Evolutionary conservation across 1,140 invertebrate species (phyloP), one percentile per base, ranked within the genome.

Genomic region (Pseudachorutes palmiensis): DNA sequence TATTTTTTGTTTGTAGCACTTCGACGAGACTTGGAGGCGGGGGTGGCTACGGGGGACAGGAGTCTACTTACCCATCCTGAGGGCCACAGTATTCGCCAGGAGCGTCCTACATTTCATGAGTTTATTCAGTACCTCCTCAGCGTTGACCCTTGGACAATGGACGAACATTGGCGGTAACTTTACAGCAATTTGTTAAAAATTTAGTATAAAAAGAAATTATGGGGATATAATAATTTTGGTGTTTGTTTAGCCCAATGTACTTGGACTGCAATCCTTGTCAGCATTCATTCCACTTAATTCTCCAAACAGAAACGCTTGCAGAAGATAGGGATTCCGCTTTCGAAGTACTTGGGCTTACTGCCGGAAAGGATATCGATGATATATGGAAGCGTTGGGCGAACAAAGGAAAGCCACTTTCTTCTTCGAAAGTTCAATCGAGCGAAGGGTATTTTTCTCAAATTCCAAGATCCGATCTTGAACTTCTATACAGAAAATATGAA

Each of bases 401-500:
- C 49, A 67, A 60, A 65, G 24, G 51, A 55, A 55, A 16, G 51
- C 51, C 12, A 55, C 51, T 55, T 64, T 33, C 28, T 12, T 33
- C n/a, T n/a, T 5, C 24, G 5, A n/a, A 60, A 14, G 5, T 33
- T 29, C 22, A n/a, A n/a, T n/a, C n/a, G n/a, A n/a, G n/a, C n/a
- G n/a, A n/a, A 28, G 24, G 22, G 2, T 72, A 72, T 36, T 72
- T 65, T 28, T 70, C 68, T 1, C 68, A 70, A 64, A 49, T 72
- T 14, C 24, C 41, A 1, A 62, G 64, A 48, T 28, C 45, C 28
- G 51, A 62, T 24, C 84, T 91, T 32, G 79, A 84, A 65, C 82
- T 84, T 68, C 79, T 93, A 60, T 87, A 87, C 75, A 82, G 87
- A 72, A 78, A 90, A 16, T 94, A 92, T 75, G 82, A 84, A 74